Percentiles rank a stretch among this genome's conserved stretches.
phyloP scores from a whole-genome alignment of 1,140 invertebrate genomes.

The Bombus haemorrhoidalis region DNA sequence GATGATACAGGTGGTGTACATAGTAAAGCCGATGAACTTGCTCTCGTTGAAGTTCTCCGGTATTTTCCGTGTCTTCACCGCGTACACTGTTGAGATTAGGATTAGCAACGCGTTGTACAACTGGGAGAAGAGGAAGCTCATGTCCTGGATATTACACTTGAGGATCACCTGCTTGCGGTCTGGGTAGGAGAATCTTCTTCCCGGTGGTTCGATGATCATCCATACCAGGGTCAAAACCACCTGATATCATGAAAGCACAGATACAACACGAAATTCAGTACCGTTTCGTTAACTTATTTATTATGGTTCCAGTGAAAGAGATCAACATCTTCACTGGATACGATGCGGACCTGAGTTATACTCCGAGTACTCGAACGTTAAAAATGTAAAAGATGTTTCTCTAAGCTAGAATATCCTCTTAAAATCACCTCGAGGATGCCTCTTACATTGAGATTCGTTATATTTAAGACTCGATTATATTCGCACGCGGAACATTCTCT shows the following conservation, averaged over 20 bases:
- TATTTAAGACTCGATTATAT: too few relatives aligned
- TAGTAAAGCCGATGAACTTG: conserved; percentile 89
- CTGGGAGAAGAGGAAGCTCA: conserved; percentile 87
- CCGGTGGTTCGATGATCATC: conserved; percentile 87
- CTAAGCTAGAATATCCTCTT: too few relatives aligned
- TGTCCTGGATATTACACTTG: conserved; percentile 87
- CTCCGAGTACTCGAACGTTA: too few relatives aligned
- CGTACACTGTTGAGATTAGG: conserved; percentile 88
- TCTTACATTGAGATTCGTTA: too few relatives aligned
- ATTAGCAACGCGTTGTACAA: conserved; percentile 90
- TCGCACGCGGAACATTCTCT: background rate
- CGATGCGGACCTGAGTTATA: background rate
- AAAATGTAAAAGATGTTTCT: too few relatives aligned
- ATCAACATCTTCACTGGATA: background rate
- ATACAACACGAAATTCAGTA: background rate
- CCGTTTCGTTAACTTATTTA: too few relatives aligned
- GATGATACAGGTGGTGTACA: conserved; percentile 91
- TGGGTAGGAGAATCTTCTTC: conserved; percentile 84
- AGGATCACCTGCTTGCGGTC: conserved; percentile 82
- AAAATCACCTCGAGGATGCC: too few relatives aligned
- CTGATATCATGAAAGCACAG: conserved; percentile 29
- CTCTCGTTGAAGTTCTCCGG: conserved; percentile 91
- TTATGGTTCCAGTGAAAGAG: background rate
- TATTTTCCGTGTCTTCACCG: conserved; percentile 89
- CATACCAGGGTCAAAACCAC: conserved; percentile 81